Conservation (phyloP, 2,113 vertebrate genomes). For the Heptranchias perlo region DNA sequence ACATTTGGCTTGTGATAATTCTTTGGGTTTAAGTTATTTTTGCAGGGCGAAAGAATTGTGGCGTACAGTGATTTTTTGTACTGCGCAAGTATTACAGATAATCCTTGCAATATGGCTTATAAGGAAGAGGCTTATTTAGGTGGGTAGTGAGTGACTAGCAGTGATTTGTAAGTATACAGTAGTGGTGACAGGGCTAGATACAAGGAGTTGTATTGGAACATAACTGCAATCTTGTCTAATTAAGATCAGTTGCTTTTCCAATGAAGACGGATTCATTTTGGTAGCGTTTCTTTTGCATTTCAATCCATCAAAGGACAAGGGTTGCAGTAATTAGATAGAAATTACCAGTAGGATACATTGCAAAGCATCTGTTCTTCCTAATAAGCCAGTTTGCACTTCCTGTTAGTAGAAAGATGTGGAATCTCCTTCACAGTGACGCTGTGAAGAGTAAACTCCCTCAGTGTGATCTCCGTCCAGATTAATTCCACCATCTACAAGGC, state of each 20-base stretch:
- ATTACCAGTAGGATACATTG: neutral
- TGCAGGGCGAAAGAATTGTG: neutral
- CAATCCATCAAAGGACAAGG: neutral
- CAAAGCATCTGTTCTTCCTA: neutral
- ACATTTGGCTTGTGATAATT: neutral
- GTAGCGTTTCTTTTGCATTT: neutral
- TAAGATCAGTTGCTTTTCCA: neutral
- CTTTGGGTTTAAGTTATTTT: neutral
- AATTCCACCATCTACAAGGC: too few relatives aligned
- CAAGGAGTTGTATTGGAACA: neutral
- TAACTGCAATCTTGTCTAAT: neutral
- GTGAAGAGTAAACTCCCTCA: neutral
- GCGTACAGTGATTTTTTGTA: neutral
- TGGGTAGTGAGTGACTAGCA: neutral
- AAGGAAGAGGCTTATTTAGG: neutral
- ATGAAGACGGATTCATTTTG: neutral
- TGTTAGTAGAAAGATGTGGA: neutral
- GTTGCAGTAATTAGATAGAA: neutral
- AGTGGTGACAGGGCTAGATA: neutral
- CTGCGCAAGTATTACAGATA: neutral
- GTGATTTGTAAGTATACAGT: neutral
- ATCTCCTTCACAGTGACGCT: neutral
- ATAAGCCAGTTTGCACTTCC: neutral
- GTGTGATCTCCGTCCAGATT: neutral
- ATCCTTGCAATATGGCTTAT: neutral